phyloP scores from a whole-genome alignment of 2,797 vertebrate genomes.

The Sebastes itinus region DNA sequence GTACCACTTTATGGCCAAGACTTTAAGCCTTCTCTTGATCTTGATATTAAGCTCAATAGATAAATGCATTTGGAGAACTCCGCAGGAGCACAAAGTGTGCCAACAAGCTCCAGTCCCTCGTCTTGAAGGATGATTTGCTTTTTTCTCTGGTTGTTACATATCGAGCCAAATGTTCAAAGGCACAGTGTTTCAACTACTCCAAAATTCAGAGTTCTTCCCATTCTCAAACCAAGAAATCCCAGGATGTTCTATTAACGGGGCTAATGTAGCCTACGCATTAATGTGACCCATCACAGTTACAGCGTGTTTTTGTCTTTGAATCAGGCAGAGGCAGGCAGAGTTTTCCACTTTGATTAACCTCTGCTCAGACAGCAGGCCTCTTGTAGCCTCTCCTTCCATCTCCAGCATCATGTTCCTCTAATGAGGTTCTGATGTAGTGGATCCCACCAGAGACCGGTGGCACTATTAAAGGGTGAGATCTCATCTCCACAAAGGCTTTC shows the following conservation, averaged over 20 bases:
- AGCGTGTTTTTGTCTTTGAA: background rate
- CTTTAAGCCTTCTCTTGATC: slow-evolving; percentile 32
- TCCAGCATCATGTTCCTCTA: slow-evolving; percentile 19
- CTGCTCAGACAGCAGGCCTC: background rate
- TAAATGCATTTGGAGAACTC: slow-evolving; percentile 32
- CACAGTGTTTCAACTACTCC: background rate
- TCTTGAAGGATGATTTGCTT: background rate
- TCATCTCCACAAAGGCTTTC: slow-evolving; percentile 19
- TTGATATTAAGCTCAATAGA: slow-evolving; percentile 13
- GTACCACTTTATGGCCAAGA: background rate
- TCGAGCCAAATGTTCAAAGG: slow-evolving; percentile 27
- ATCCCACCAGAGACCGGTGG: slow-evolving; percentile 25
- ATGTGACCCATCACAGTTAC: background rate
- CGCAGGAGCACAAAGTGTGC: slow-evolving; percentile 18
- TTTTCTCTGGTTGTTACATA: background rate
- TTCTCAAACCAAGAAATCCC: background rate
- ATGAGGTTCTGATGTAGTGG: slow-evolving; percentile 49
- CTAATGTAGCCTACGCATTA: background rate
- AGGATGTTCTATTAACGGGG: background rate
- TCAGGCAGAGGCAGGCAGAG: background rate
- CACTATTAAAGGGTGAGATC: slow-evolving; percentile 22
- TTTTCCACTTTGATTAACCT: slow-evolving; percentile 41
- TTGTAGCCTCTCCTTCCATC: slow-evolving; percentile 23
- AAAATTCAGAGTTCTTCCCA: background rate
- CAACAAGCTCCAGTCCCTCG: background rate